These are phyloP conservation scores for Aradus depressus DNA, from an alignment of 2,888 invertebrate species.

Conservation along the genomic window DNA sequence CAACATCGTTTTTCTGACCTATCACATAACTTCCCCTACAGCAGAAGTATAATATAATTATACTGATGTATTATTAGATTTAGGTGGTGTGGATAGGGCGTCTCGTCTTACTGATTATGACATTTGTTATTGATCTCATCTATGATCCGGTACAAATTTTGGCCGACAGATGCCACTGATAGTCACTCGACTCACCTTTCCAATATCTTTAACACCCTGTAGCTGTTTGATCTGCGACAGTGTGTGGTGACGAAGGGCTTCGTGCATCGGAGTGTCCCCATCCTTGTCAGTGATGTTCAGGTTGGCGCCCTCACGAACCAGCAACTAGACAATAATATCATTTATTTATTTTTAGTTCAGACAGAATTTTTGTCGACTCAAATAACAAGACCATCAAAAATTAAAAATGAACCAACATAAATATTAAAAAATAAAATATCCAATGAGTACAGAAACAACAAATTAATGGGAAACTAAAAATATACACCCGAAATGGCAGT, in stretches of 20 bases:
- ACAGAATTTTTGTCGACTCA: background rate
- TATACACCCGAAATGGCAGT: too few species aligned
- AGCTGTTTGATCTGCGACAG: slow-evolving; percentile 87
- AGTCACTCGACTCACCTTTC: slow-evolving; percentile 41
- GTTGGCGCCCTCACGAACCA: slow-evolving; percentile 87
- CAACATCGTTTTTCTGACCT: too few species aligned
- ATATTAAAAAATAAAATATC: background rate
- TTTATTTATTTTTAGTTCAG: background rate
- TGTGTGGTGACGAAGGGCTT: slow-evolving; percentile 90
- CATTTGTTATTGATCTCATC: too few species aligned
- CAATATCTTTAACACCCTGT: slow-evolving; percentile 85
- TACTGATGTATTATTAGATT: too few species aligned
- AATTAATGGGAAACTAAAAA: too few species aligned
- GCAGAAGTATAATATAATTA: too few species aligned
- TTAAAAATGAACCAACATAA: background rate
- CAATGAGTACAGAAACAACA: background rate
- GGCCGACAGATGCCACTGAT: too few species aligned
- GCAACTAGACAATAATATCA: slow-evolving; percentile 43
- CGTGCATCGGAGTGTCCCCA: slow-evolving; percentile 80
- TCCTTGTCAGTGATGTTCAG: slow-evolving; percentile 95
- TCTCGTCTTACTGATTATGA: too few species aligned
- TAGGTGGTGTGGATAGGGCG: too few species aligned
- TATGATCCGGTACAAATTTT: too few species aligned
- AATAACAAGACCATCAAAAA: background rate
- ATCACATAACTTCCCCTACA: too few species aligned